Base-by-base conservation (phyloP, 2,888 invertebrate species). In the Antheraea yamamai region DNA sequence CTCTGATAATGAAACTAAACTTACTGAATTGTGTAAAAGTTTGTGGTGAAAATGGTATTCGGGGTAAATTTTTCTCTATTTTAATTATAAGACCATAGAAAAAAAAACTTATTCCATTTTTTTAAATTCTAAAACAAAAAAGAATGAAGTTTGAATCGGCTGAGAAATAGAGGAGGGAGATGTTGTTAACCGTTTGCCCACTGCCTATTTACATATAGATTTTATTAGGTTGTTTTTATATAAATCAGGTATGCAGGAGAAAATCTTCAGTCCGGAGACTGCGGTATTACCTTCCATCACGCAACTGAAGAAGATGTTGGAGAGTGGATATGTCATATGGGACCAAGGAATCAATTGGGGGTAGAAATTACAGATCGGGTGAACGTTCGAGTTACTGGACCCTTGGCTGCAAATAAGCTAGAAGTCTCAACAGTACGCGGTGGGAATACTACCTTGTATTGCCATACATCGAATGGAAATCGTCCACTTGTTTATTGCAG, bases 291-390 rank as follows among this genome's bases (percentile, higher is more conserved):
- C 0, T 92, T 95, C 76, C 78, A 81, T 1, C 84, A 88, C 4
- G 90, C 89, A 1, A 81, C 82, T 3, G 76, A 77, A 14, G 81
- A 85, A 2, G 94, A 95, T 58, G 84, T 83, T 2, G 95, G 95
- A 0, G 77, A 78, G 35, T 95, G 95, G 95, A 88, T 86, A 2
- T 95, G 95, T 76, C 94, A 95, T 76, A 95, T 95, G 93, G 95
- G 95, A 0, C 89, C 90, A 0, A 82, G 83, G 23, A 81, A 87
- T 14, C 81, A 83, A 52, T 75, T 89, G 8, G 93, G 93, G 1
- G 68, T 92, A 1, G 95, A 95, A 84, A 12, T 88, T 1, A 89
- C 86, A 0, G 89, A 92, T 18, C 72, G 78, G 26, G 81, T 95
- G 1, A 75, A 82, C 18, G 91, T 95, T 1, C 84, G 93, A 76